phyloP scores from a whole-genome alignment of 1,140 invertebrate species.

The Brachionus plicatilis region DNA sequence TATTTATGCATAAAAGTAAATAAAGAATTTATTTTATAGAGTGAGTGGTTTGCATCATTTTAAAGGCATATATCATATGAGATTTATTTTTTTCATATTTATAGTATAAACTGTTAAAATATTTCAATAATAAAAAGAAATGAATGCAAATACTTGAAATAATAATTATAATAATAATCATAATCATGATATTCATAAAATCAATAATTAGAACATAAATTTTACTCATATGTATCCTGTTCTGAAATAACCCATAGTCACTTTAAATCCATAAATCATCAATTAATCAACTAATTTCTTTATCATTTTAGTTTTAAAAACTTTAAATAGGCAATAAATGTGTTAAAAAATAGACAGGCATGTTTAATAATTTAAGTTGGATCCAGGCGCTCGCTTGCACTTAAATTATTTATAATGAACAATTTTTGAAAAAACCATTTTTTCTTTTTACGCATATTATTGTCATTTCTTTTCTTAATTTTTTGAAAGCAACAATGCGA shows the following conservation, averaged over 20 bases:
- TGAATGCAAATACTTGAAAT: neutral
- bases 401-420: neutral
- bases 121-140: neutral
- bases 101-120: neutral
- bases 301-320: neutral
- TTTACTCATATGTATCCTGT: neutral
- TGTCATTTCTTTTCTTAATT: no score
- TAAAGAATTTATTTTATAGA: neutral
- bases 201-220: slow-evolving; percentile 2
- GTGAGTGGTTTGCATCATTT: neutral
- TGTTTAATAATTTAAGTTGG: neutral
- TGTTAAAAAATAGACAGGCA: neutral
- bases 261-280: neutral
- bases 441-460: neutral
- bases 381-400: neutral
- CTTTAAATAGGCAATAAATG: neutral
- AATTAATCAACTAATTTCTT: neutral
- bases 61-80: neutral
- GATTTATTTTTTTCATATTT: neutral
- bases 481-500: no score
- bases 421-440: neutral
- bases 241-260: neutral
- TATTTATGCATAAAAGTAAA: neutral
- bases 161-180: neutral
- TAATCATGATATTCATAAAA: neutral